Base-by-base conservation (phyloP, 1,140 invertebrate genomes). In the Lutraria rhynchaena region DNA sequence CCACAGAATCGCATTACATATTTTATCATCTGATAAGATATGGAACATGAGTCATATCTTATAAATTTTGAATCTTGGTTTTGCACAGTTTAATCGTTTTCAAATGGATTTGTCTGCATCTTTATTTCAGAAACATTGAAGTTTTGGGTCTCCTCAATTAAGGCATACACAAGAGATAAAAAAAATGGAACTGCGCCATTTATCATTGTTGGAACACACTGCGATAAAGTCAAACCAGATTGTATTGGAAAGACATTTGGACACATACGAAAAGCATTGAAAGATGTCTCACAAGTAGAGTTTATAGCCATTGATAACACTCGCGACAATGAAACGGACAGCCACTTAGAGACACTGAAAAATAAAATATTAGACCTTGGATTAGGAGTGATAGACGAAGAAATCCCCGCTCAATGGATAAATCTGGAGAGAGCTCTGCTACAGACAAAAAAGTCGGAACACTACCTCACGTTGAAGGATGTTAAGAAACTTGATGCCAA, bases 131-230 rank as follows among this genome's bases (percentile, higher is more conserved):
- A 61, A 49, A 44, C 71, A 33, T 31, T 75, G 7, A 58, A 61
- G 71, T 75, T 75, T 75, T 75, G 71, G 71, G 41, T 49, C n/a
- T 75, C 71, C 0, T 75, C 71, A 27, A 75, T 75, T 1, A 58
- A 61, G 35, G 57, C 55, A 3, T 60, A 60, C 37, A 61, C 71
- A 46, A 15, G 27, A 19, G 55, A 60, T 46, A 57, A 61, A 27
- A 24, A 46, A 41, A 49, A 75, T 46, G 57, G 33, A 11, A 51
- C 22, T 17, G 71, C 71, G n/a, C 71, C 71, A 29, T 31, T 75
- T n/a, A 61, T 75, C 29, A n/a, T 75, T 60, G 71, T 75, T 33
- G 71, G 71, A 37, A 75, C 71, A 4, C 71, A 61, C 35, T 46
- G 49, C 44, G 71, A 75, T 27, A 60, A 61, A 15, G 49, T 75